Conservation (phyloP, 2,888 invertebrate species). For the Agonopterix subpropinquella region DNA sequence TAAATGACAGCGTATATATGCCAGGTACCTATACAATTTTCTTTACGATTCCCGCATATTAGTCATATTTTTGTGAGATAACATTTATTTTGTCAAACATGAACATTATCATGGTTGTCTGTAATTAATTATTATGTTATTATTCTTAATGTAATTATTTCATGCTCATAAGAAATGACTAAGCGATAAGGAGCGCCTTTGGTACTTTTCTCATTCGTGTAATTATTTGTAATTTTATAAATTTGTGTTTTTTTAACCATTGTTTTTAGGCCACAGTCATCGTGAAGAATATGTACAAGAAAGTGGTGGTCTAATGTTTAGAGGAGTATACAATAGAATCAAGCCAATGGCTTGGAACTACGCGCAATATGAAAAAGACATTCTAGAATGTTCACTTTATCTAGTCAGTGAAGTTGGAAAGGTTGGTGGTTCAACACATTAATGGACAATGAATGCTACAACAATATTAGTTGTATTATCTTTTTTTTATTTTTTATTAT, state of each 20-base stretch:
- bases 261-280: conserved; percentile 75
- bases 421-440: conserved; percentile 34
- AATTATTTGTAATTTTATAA: not conserved
- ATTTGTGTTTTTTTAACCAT: not conserved
- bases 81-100: no score
- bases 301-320: conserved; percentile 93
- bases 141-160: not conserved
- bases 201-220: no score
- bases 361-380: conserved; percentile 90
- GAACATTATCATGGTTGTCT: no score
- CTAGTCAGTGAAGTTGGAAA: conserved; percentile 83
- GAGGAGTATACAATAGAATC: conserved; percentile 90
- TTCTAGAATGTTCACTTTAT: conserved; percentile 86
- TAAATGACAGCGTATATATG: conserved; percentile 78
- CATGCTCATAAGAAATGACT: not conserved
- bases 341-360: conserved; percentile 94
- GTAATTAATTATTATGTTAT: no score
- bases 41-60: not conserved
- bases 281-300: conserved; percentile 90
- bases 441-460: no score
- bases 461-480: no score
- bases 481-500: no score
- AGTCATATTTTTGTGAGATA: no score
- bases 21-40: conserved; percentile 74
- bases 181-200: not conserved